Conservation (phyloP, 2,888 invertebrate species). For the Papilio gigon region DNA sequence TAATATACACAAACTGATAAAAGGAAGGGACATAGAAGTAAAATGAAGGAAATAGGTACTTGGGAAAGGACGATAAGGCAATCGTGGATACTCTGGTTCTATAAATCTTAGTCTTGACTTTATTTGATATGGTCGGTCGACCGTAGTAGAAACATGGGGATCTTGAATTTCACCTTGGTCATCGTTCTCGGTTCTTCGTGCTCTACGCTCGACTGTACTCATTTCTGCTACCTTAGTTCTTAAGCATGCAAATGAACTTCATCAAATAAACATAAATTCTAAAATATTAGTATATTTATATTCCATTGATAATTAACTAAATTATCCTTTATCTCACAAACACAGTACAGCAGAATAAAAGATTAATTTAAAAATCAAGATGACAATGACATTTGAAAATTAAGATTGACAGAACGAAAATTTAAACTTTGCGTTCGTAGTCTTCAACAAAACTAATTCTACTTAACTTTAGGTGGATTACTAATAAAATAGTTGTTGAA, state of each 20-base stretch:
- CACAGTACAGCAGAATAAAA: slow-evolving; percentile 30
- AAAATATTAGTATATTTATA: slow-evolving; percentile 29
- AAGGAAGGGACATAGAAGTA: slow-evolving; percentile 39
- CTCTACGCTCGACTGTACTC: slow-evolving; percentile 54
- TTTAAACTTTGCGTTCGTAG: slow-evolving; percentile 17
- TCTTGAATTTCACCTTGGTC: slow-evolving; percentile 74
- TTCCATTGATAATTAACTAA: slow-evolving; percentile 28
- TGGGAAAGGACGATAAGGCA: slow-evolving; percentile 61
- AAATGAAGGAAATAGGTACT: slow-evolving; percentile 61
- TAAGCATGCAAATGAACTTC: slow-evolving; percentile 40
- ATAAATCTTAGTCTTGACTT: slow-evolving; percentile 61
- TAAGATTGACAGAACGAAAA: neutral
- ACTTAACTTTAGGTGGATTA: neutral
- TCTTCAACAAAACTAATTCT: neutral
- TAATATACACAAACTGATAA: neutral
- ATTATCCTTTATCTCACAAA: slow-evolving; percentile 17
- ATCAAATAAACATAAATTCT: slow-evolving; percentile 25
- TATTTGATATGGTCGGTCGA: slow-evolving; percentile 54
- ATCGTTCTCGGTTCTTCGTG: slow-evolving; percentile 27
- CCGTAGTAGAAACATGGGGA: slow-evolving; percentile 70
- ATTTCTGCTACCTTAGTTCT: slow-evolving; percentile 50
- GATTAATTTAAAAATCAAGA: slow-evolving; percentile 41
- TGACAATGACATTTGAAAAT: slow-evolving; percentile 30
- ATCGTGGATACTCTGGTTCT: slow-evolving; percentile 59
- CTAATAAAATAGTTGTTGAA: neutral